phyloP scores from a whole-genome alignment of 2,797 vertebrate genomes.

The Spinus olivaceus region DNA sequence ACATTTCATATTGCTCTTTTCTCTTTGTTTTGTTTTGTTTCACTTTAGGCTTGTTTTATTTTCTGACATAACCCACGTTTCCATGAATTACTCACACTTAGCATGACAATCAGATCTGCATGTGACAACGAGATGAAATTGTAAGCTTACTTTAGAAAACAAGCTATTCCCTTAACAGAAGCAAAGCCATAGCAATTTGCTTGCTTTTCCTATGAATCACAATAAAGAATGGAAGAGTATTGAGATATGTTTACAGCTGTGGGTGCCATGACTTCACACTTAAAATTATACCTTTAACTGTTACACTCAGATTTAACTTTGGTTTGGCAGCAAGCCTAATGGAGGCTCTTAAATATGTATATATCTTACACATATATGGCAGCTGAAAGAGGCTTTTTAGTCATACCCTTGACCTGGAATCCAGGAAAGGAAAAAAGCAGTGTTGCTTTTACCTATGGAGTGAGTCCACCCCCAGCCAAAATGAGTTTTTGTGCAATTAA shows the following conservation, averaged over 20 bases:
- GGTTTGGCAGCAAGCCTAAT: slow-evolving; percentile 52
- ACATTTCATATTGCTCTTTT: not conserved
- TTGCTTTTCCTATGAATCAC: slow-evolving; percentile 49
- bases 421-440: not conserved
- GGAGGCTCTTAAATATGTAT: slow-evolving; percentile 28
- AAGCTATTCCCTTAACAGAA: not conserved
- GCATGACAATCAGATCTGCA: not conserved
- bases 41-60: not conserved
- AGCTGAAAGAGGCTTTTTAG: slow-evolving; percentile 45
- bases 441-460: not conserved
- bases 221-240: slow-evolving; percentile 32
- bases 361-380: not conserved
- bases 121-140: not conserved
- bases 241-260: slow-evolving; percentile 39
- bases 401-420: slow-evolving; percentile 26
- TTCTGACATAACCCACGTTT: not conserved
- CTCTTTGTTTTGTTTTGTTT: not conserved
- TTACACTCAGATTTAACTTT: slow-evolving; percentile 37
- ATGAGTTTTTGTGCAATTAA: not conserved
- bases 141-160: not conserved
- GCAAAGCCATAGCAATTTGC: not conserved
- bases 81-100: not conserved
- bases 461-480: not conserved
- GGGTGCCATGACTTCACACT: slow-evolving; percentile 14
- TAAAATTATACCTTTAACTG: slow-evolving; percentile 44